Percentiles rank a stretch among this genome's conserved stretches.
phyloP scores from a whole-genome alignment of 2,888 invertebrate genomes.

The Habrosyne pyritoides region DNA sequence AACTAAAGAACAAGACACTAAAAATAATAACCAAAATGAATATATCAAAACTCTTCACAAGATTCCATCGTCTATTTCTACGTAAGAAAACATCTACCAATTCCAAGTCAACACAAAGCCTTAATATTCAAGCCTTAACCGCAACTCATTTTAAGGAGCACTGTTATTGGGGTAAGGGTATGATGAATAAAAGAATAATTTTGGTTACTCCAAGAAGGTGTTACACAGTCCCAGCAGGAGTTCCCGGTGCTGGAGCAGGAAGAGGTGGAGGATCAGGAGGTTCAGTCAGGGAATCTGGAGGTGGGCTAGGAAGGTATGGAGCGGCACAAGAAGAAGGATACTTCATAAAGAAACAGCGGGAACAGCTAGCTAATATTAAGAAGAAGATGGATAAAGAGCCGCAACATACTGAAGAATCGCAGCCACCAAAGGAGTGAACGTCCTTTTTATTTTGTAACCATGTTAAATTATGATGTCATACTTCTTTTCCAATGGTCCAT shows the following conservation, averaged over 20 bases:
- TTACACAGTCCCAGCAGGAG: constrained; percentile 24
- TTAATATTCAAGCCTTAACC: too few species aligned
- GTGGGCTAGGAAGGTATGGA: constrained; percentile 56
- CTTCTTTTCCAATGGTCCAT: neutral
- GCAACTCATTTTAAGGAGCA: neutral
- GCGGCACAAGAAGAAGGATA: constrained; percentile 65
- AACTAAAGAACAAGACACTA: neutral
- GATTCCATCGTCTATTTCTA: neutral
- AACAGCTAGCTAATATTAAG: constrained; percentile 56
- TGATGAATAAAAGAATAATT: neutral
- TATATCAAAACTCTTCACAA: neutral
- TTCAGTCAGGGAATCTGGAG: constrained; percentile 56
- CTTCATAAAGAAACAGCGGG: constrained; percentile 58
- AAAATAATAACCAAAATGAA: neutral
- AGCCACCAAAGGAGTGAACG: constrained; percentile 25
- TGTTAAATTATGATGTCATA: neutral
- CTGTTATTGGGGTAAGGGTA: neutral
- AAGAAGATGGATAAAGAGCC: constrained; percentile 41
- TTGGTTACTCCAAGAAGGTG: constrained; percentile 7
- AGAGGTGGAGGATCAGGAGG: constrained; percentile 64
- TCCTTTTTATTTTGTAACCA: neutral
- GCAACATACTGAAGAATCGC: constrained; percentile 15
- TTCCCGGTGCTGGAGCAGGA: constrained; percentile 57
- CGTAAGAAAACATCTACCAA: neutral
- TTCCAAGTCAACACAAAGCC: neutral